Evolutionary conservation across 2,888 invertebrate genomes (phyloP), one percentile per base, ranked within the genome.

Genomic region (Piscicola geometra): DNA sequence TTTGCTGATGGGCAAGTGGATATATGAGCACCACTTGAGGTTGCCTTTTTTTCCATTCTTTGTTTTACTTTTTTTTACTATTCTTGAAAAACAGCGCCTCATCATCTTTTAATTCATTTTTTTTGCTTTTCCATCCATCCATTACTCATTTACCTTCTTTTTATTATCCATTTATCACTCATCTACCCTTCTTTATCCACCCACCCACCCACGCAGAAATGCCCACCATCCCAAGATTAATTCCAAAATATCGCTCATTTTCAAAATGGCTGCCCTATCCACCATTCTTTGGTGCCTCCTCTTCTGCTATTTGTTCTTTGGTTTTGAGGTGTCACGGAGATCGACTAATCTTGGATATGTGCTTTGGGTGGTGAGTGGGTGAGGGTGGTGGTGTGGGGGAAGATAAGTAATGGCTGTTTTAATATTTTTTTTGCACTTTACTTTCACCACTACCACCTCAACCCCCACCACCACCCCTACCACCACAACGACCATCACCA

Each of bases 341-440:
- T 87, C 94, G 79, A 92, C 92, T 0, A 97, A 96, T 86, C 85
- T 91, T 18, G 89, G 92, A 0, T 97, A 93, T 83, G 89, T 91
- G 76, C 82, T 90, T 28, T 94, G 92, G 90, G 88, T 92, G 80
- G 87, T 91, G 77, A 89, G 90, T 71, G 0, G 1, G 5, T 64
- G 9, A 3, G 9, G n/a, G 5, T 28, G n/a, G n/a, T 9, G 9
- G 5, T 28, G 5, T 5, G 25, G 9, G n/a, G 5, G 5, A 64
- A 3, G 9, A 9, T 21, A n/a, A 12, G 5, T 12, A 12, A 3
- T 3, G n/a, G 30, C 9, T 64, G 3, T 3, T 28, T 64, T n/a
- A n/a, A n/a, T n/a, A n/a, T n/a, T n/a, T n/a, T n/a, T n/a, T n/a
- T n/a, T n/a, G n/a, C n/a, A n/a, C n/a, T n/a, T n/a, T n/a, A n/a